phyloP scores from a whole-genome alignment of 2,888 invertebrate species.

The Mythimna albipuncta region DNA sequence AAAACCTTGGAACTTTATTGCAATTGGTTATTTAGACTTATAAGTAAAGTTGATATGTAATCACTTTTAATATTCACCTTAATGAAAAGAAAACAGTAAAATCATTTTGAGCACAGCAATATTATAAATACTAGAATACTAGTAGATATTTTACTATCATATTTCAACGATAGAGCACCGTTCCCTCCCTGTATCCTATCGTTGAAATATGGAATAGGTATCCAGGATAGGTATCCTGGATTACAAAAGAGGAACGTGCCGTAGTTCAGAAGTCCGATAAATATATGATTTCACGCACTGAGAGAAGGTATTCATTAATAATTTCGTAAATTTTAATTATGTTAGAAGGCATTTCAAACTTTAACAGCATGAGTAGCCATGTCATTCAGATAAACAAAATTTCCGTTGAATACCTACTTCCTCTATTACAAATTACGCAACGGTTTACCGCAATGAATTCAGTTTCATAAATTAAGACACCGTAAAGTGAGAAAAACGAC shows the following conservation, averaged over 20 bases:
- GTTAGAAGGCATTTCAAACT: conserved; percentile 11
- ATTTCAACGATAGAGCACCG: not conserved
- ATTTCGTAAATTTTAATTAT: conserved; percentile 7
- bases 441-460: conserved; percentile 38
- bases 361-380: not conserved
- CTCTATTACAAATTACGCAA: conserved; percentile 38
- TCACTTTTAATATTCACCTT: too few species aligned
- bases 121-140: too few species aligned
- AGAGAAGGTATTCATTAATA: not conserved
- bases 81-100: too few species aligned
- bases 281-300: not conserved
- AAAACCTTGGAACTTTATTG: not conserved
- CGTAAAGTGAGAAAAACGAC: conserved; percentile 54
- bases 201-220: too few species aligned
- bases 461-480: conserved; percentile 57
- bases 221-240: not conserved
- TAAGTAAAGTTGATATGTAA: too few species aligned
- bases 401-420: conserved; percentile 7
- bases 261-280: not conserved
- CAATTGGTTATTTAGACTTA: too few species aligned
- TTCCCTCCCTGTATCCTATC: too few species aligned
- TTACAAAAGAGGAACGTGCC: not conserved
- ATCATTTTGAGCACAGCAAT: too few species aligned
- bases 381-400: conserved; percentile 7
- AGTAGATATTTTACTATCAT: too few species aligned